Evolutionary conservation across 2,888 invertebrate genomes (phyloP), one percentile per base, ranked within the genome.

Genomic region (Gnatocerus cornutus): DNA sequence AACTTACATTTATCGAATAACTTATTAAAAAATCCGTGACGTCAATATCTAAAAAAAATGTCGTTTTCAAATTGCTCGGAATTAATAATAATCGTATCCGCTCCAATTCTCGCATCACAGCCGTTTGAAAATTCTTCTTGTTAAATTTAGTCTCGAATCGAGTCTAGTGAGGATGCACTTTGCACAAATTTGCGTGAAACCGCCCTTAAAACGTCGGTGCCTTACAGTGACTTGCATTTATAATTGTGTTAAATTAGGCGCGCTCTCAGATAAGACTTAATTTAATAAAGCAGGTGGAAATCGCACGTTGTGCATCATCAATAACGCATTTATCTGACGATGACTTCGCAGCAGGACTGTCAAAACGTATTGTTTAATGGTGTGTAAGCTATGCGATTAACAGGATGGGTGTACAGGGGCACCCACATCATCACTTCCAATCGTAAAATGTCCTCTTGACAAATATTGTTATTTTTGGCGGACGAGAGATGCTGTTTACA

Each of bases 211-310:
- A 3, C 37, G 27, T 27, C 62, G 70, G 74, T 77, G 76, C 78
- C 76, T 78, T 21, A 39, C 56, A 71, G 75, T 77, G 77, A 78
- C 76, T 79, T 81, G 80, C 79, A 80, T 79, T 76, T 79, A 79
- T 81, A 81, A 81, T 81, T 79, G 77, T 77, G 78, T 79, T 79
- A 78, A 81, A 79, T 81, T 81, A 78, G 73, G 74, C 75, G 77
- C 78, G 76, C 78, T 78, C 72, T 74, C 72, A 75, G 80, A 80
- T 79, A 80, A 78, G 75, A 76, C 71, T 67, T 76, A 75, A 78
- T 79, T 79, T 77, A 79, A 78, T 78, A 78, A 78, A 72, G 73
- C 74, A 78, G 77, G 75, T 75, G 62, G 62, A 58, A 56, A 56
- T 56, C 48, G 29, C 62, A 55, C 63, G 56, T 43, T 29, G 50